These are phyloP conservation scores for Pharmacophagus antenor DNA, from an alignment of 2,888 invertebrate species.

Conservation along the genomic window DNA sequence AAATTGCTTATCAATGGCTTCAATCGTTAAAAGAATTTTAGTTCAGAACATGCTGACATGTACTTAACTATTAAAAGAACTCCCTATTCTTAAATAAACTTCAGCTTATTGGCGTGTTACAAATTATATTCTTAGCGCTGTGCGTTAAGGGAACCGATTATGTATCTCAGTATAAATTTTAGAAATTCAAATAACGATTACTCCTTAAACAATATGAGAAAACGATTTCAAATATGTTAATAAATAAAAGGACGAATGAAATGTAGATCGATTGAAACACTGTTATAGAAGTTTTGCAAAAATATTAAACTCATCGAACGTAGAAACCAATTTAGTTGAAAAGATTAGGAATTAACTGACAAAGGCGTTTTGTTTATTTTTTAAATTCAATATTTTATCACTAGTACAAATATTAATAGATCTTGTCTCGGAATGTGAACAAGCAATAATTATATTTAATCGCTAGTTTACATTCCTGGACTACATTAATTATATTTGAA, in stretches of 20 bases:
- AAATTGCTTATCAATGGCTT: slow-evolving; percentile 15
- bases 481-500: too few relatives aligned
- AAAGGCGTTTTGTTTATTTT: too few relatives aligned
- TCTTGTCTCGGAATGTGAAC: too few relatives aligned
- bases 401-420: too few relatives aligned
- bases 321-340: too few relatives aligned
- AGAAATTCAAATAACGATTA: not conserved
- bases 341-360: too few relatives aligned
- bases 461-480: too few relatives aligned
- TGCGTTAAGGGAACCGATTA: not conserved
- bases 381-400: too few relatives aligned
- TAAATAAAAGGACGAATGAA: not conserved
- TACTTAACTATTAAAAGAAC: not conserved
- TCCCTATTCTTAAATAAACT: not conserved
- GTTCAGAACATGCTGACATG: not conserved
- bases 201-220: not conserved
- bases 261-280: too few relatives aligned
- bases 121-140: not conserved
- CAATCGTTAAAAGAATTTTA: not conserved
- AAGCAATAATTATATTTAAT: too few relatives aligned
- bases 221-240: not conserved
- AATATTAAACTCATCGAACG: too few relatives aligned
- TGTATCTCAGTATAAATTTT: not conserved
- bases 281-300: too few relatives aligned
- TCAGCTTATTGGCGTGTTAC: not conserved